Evolutionary conservation across 1,140 invertebrate genomes (phyloP).

Genomic region (Orius insidiosus): DNA sequence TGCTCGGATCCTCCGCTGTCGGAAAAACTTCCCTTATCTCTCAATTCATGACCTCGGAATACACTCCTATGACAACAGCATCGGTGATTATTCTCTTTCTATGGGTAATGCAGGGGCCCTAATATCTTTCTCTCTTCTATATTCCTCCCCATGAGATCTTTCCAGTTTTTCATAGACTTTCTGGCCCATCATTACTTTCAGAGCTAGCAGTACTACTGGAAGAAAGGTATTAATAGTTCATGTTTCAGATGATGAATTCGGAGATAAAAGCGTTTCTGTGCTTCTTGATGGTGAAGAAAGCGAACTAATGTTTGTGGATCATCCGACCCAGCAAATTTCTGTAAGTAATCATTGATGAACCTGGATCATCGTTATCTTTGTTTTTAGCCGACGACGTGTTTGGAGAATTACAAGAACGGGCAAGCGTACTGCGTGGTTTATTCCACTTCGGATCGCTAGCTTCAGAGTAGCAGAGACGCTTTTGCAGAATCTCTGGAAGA

Average conservation of each 20-base stretch:
- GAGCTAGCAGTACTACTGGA: too few relatives aligned
- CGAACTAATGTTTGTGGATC: conserved; percentile 80
- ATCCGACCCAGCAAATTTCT: conserved; percentile 58
- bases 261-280: conserved; percentile 80
- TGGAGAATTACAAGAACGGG: conserved; percentile 18
- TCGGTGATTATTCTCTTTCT: conserved; percentile 48
- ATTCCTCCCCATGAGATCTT: too few relatives aligned
- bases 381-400: conserved; percentile 20
- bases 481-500: conserved; percentile 61
- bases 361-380: background rate
- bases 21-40: conserved; percentile 86
- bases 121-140: too few relatives aligned
- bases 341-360: conserved; percentile 35
- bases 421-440: conserved; percentile 88
- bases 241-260: conserved; percentile 86
- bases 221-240: too few relatives aligned
- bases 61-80: conserved; percentile 83
- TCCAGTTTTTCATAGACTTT: too few relatives aligned
- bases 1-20: conserved; percentile 74
- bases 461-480: conserved; percentile 60
- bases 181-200: too few relatives aligned
- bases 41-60: conserved; percentile 96
- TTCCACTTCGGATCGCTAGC: conserved; percentile 66
- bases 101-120: too few relatives aligned
- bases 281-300: conserved; percentile 82